phyloP scores from a whole-genome alignment of 2,113 vertebrate species.

The Prunella fulvescens region DNA sequence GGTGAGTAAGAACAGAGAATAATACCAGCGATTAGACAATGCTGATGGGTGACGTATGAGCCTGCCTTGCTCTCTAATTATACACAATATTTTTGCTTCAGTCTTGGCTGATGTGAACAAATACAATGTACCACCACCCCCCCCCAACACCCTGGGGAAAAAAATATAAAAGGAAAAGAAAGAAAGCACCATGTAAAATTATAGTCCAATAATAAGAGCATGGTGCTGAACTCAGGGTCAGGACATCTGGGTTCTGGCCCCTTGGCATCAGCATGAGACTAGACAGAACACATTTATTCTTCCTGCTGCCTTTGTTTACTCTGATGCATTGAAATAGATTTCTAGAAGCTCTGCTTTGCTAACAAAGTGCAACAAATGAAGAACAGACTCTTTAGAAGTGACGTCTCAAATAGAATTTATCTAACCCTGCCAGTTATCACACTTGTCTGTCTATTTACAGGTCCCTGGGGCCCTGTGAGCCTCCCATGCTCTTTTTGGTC shows the following conservation, averaged over 20 bases:
- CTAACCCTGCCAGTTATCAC: neutral
- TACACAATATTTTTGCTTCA: neutral
- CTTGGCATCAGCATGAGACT: neutral
- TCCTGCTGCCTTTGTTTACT: neutral
- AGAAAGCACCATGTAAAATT: neutral
- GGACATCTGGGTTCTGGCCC: neutral
- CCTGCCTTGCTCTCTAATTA: neutral
- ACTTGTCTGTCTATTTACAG: neutral
- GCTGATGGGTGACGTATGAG: neutral
- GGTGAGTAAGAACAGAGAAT: neutral
- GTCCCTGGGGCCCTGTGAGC: neutral
- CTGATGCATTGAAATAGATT: neutral
- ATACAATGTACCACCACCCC: neutral
- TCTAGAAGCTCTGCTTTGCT: slow-evolving; percentile 2
- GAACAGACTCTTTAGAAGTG: neutral
- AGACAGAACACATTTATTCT: neutral
- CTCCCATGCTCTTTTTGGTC: neutral
- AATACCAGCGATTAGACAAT: neutral
- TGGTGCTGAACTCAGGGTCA: neutral
- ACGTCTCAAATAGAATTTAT: neutral
- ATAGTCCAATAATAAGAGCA: neutral
- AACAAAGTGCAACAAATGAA: neutral
- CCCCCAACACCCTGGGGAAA: too few species aligned
- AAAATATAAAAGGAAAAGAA: neutral
- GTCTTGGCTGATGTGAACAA: neutral